Base-by-base conservation (phyloP, 2,113 vertebrate genomes). In the Pontoporia blainvillei region DNA sequence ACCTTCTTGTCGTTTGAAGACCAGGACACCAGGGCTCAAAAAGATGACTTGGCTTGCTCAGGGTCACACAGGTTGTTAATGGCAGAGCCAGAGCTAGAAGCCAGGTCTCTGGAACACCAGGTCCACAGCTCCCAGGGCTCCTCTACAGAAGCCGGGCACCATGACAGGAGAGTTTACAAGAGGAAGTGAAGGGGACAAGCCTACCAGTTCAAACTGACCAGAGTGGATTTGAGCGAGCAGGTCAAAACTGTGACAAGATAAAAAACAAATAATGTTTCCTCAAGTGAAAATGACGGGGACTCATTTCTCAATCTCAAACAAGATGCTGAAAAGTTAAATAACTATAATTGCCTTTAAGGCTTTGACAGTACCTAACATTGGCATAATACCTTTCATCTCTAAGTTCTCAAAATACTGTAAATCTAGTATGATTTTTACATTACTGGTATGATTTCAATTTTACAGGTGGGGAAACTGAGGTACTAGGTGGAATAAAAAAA, bases 391-490 rank as follows among this genome's bases (percentile, higher is more conserved):
- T 95, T 89, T 93, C 52, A 61, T 86, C 72, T 54, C 21, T 72
- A 39, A 64, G 54, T 72, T 92, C 78, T 90, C 67, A 92, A 79
- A 92, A 66, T 92, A 54, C 27, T 67, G 17, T 84, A 49, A 95
- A 94, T 39, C 5, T 83, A 64, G 41, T 66, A 20, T 64, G 66
- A 81, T 52, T 85, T 76, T 76, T 52, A 52, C 73, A n/a, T 76
- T 21, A 52, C 46, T 52, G n/a, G 31, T 76, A 76, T 52, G 46
- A 72, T 73, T 54, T 69, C 41, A 52, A 2, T 71, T 92, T 94
- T 69, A 89, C 11, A 94, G 41, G 69, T 73, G 72, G 52, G 31
- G 57, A 96, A 96, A 87, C 31, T n/a, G 88, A 95, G 85, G 76
- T n/a, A 66, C 52, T 11, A 75, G 25, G 9, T 69, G n/a, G 49